A percentile compares a stretch with the other conserved stretches of the same genome.
These are phyloP conservation scores for Coleophora deauratella DNA, from an alignment of 2,888 invertebrate genomes.

Conservation along the genomic window DNA sequence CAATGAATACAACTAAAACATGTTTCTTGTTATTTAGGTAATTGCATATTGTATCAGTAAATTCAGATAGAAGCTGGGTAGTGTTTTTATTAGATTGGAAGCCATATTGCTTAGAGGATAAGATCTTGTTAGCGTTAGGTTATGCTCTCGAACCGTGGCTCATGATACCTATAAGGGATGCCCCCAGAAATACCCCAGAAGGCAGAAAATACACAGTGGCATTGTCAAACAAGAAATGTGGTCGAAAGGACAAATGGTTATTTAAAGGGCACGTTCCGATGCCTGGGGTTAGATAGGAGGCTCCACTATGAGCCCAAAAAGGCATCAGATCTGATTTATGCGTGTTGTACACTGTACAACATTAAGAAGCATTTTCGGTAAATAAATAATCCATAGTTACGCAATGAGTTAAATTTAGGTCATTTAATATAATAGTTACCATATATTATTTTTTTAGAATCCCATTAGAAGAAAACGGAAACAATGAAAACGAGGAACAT, in stretches of 20 bases:
- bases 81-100: conserved; percentile 3
- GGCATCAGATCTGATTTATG: background rate
- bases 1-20: conserved; percentile 10
- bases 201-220: background rate
- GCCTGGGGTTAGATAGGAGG: background rate
- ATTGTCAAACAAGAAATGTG: too few species aligned
- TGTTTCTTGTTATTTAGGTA: conserved; percentile 9
- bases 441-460: background rate
- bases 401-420: background rate
- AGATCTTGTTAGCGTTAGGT: background rate
- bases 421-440: background rate
- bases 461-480: background rate
- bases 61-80: conserved; percentile 4
- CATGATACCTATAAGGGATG: conserved; percentile 1
- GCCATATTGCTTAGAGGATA: background rate
- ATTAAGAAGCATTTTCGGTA: background rate
- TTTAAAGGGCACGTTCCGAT: background rate
- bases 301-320: background rate
- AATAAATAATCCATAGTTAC: background rate
- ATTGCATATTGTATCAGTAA: conserved; percentile 6
- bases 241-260: background rate
- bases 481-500: background rate
- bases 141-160: conserved; percentile 5
- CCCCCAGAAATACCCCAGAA: background rate
- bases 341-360: conserved; percentile 1